Evolutionary conservation across 2,113 vertebrate genomes (phyloP), one percentile per base, ranked within the genome.

Genomic region (Neolamprologus variostigma): DNA sequence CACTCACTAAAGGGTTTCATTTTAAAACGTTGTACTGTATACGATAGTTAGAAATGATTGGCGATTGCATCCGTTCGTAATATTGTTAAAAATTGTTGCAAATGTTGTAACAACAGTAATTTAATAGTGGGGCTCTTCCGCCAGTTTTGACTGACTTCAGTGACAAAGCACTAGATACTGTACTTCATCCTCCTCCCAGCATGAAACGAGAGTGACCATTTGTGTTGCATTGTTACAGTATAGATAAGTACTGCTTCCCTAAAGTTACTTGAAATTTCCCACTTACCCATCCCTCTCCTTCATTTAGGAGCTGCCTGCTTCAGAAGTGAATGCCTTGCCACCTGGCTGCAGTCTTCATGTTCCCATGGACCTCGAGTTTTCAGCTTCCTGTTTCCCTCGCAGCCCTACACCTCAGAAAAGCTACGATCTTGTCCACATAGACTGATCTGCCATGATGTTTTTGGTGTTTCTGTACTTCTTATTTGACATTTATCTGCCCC

Each of bases 321-420:
- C 83, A 17, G 78, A 82, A 11, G 81, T 26, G 86, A 92, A 89
- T 2, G 59, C 87, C 28, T 84, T 85, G 85, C 63, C 94, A 6
- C 57, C 81, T 51, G 93, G 92, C 17, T 95, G 95, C 66, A 95
- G 87, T 86, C 95, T 96, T 81, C 95, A 96, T 6, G 93, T 97
- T 83, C 94, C 95, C 84, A 87, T 95, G 91, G 96, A 96, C 82
- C 85, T 95, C 4, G 95, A 96, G 87, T 92, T 94, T 9, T 84
- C 87, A 2, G 84, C 86, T 31, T 94, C 94, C 86, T 95, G 95
- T 89, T 95, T 93, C 86, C 90, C 94, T 66, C 80, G 88, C 45
- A 89, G 88, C 68, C 80, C 90, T 4, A n/a, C 61, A 2, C 87
- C 92, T n/a, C 83, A 87, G 55, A 92, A 90, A 86, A 89, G 86